phyloP scores from a whole-genome alignment of 2,797 vertebrate species.

The Urocyon cinereoargenteus region DNA sequence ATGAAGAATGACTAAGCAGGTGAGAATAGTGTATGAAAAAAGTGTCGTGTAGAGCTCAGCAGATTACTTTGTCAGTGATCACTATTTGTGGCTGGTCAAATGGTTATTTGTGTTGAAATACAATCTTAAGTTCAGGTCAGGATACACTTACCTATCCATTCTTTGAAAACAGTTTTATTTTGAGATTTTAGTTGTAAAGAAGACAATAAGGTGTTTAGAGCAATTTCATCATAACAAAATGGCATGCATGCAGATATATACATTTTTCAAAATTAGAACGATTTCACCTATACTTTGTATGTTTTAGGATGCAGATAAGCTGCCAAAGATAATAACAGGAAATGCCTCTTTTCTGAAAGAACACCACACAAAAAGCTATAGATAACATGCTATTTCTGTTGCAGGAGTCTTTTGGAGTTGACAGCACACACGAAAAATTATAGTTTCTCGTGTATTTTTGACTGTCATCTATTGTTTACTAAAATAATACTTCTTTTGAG shows the following conservation, averaged over 20 bases:
- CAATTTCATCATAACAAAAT: conserved; percentile 60
- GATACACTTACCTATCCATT: neutral
- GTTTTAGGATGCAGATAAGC: conserved; percentile 65
- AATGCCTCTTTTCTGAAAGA: conserved; percentile 69
- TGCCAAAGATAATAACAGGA: conserved; percentile 62
- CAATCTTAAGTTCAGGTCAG: neutral
- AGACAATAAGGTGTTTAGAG: neutral
- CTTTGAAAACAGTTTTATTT: neutral
- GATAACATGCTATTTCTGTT: conserved; percentile 48
- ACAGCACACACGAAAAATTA: conserved; percentile 53
- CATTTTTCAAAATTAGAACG: conserved; percentile 54
- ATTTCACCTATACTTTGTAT: conserved; percentile 24
- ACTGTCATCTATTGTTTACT: conserved; percentile 14
- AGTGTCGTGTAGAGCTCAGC: neutral
- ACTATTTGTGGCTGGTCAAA: neutral
- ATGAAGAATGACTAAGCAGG: neutral
- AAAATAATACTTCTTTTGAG: conserved; percentile 30
- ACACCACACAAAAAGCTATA: conserved; percentile 30
- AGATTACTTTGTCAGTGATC: neutral
- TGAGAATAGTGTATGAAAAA: neutral
- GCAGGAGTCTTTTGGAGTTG: conserved; percentile 60
- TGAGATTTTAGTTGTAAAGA: conserved; percentile 14
- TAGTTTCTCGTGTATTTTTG: neutral
- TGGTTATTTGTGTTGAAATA: neutral
- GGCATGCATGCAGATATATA: neutral